Evolutionary conservation across 2,797 vertebrate species (phyloP).

Genomic region (Oophaga sylvatica): DNA sequence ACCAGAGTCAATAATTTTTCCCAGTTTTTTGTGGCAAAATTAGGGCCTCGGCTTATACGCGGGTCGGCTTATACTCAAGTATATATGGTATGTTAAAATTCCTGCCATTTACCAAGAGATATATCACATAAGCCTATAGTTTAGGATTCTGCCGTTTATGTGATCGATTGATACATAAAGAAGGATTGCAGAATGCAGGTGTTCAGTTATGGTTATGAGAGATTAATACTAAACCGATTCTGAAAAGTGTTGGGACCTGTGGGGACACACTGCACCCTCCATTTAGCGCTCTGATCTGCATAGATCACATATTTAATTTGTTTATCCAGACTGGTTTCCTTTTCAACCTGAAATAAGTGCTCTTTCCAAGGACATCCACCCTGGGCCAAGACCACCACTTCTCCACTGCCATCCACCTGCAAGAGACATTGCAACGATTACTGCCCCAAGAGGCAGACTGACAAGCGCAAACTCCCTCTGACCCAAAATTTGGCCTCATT

Average conservation of each 20-base stretch:
- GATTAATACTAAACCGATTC: constrained; percentile 82
- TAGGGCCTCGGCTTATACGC: no score
- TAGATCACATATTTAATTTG: constrained; percentile 85
- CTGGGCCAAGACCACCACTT: constrained; percentile 80
- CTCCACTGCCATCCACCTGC: constrained; percentile 86
- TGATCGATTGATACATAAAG: not conserved
- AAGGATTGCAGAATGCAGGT: not conserved
- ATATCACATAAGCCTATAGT: no score
- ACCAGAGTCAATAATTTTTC: no score
- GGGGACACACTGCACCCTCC: constrained; percentile 92
- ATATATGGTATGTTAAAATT: no score
- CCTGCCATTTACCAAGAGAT: no score
- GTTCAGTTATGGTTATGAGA: not conserved
- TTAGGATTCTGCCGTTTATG: no score
- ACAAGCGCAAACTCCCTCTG: not conserved
- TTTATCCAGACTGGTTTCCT: constrained; percentile 74
- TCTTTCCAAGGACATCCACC: constrained; percentile 95
- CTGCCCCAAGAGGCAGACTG: not conserved
- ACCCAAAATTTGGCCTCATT: not conserved
- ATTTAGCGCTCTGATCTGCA: constrained; percentile 81
- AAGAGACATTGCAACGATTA: constrained; percentile 25
- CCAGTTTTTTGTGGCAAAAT: no score
- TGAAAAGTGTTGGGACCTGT: constrained; percentile 83
- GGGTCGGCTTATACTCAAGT: no score
- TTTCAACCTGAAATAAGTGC: constrained; percentile 86